Percentiles rank a stretch among this genome's conserved stretches.
Conservation (phyloP, 2,113 vertebrate species). For the Amphiprion ocellaris region DNA sequence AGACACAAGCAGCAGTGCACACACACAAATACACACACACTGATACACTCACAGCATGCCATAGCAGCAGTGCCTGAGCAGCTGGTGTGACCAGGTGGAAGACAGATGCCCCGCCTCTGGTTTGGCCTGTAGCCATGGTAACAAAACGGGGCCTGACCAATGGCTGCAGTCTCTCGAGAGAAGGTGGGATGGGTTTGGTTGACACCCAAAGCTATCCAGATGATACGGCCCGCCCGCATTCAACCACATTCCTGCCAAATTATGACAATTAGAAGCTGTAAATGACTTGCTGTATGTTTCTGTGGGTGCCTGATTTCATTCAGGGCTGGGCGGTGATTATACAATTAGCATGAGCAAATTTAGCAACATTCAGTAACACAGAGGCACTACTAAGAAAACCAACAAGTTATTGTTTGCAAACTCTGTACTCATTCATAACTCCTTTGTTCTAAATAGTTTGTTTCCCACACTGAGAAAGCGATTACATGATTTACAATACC, state of each 20-base stretch:
- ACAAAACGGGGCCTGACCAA: constrained; percentile 70
- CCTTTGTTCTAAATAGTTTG: constrained; percentile 29
- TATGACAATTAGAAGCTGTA: constrained; percentile 67
- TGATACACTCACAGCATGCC: constrained; percentile 59
- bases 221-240: constrained; percentile 69
- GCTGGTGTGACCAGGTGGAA: constrained; percentile 80
- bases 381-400: constrained; percentile 37
- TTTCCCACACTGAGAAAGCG: constrained; percentile 32
- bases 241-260: constrained; percentile 62
- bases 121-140: constrained; percentile 76
- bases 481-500: constrained; percentile 32
- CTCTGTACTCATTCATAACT: neutral
- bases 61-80: constrained; percentile 68
- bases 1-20: constrained; percentile 30
- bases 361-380: constrained; percentile 39
- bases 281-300: constrained; percentile 49
- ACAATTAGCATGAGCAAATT: constrained; percentile 47
- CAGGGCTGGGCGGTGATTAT: constrained; percentile 13
- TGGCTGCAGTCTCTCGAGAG: constrained; percentile 47
- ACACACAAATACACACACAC: constrained; percentile 30
- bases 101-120: constrained; percentile 78
- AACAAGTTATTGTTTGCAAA: constrained; percentile 44
- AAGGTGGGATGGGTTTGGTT: constrained; percentile 46
- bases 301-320: constrained; percentile 35
- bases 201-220: constrained; percentile 67